Evolutionary conservation across 2,113 vertebrate genomes (phyloP).

Genomic region (Ciconia boyciana): DNA sequence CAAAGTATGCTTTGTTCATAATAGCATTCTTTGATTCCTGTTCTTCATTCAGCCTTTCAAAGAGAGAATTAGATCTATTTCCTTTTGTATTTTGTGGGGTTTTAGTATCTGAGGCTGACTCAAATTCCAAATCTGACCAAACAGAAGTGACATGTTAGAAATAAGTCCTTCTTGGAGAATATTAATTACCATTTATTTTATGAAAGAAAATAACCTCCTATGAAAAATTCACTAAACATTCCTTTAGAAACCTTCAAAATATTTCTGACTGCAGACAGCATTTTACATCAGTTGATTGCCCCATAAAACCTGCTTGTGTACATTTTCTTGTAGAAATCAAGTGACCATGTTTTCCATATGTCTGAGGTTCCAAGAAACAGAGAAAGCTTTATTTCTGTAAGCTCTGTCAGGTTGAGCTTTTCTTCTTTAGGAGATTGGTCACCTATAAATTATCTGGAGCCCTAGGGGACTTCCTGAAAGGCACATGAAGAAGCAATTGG

Average conservation of each 20-base stretch:
- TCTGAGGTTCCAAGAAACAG: conserved; percentile 26
- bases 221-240: not conserved
- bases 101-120: not conserved
- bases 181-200: not conserved
- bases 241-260: not conserved
- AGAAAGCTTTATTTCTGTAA: conserved; percentile 67
- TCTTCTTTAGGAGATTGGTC: conserved; percentile 30
- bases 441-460: conserved; percentile 49
- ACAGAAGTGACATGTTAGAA: not conserved
- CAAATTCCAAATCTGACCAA: not conserved
- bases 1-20: not conserved
- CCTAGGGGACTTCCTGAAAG: conserved; percentile 72
- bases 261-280: not conserved
- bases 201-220: not conserved
- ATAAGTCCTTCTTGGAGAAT: not conserved
- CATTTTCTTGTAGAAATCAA: conserved; percentile 8
- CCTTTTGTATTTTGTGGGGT: not conserved
- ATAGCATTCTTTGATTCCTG: not conserved
- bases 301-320: not conserved
- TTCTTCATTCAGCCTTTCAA: not conserved
- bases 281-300: conserved; percentile 28
- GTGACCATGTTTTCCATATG: not conserved
- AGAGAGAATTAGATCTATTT: not conserved
- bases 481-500: conserved; percentile 65
- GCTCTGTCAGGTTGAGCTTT: conserved; percentile 49